Percentiles rank a stretch among this genome's conserved stretches.
Evolutionary conservation across 1,140 invertebrate genomes (phyloP).

Genomic region (Ptiloglossa arizonensis): DNA sequence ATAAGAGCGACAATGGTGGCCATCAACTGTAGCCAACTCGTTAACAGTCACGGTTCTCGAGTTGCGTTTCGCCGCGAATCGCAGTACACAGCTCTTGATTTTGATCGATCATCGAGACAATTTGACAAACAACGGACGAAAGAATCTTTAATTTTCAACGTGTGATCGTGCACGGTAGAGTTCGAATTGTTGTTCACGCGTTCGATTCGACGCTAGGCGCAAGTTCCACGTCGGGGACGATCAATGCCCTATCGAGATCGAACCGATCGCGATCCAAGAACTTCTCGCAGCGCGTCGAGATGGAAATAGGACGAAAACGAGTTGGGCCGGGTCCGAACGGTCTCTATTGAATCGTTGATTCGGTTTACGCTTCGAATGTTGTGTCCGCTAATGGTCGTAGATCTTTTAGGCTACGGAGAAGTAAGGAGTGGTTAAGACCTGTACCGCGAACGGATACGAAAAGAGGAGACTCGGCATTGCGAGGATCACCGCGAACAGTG

Average conservation of each 20-base stretch:
- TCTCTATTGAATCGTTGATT: slow-evolving; percentile 35
- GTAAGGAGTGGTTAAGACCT: slow-evolving; percentile 27
- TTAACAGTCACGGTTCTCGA: not conserved
- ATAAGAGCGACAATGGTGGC: slow-evolving; percentile 1
- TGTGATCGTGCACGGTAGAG: not conserved
- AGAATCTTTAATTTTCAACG: not conserved
- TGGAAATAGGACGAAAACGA: slow-evolving; percentile 33
- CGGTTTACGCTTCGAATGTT: slow-evolving; percentile 35
- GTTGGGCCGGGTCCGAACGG: slow-evolving; percentile 36
- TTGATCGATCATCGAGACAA: no score
- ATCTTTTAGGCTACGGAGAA: slow-evolving; percentile 57
- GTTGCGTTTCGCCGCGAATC: no score
- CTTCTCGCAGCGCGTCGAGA: not conserved
- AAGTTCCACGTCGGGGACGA: not conserved
- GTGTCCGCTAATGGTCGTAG: slow-evolving; percentile 1
- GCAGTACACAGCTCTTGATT: no score
- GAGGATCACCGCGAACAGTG: slow-evolving; percentile 51
- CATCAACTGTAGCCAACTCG: slow-evolving; percentile 23
- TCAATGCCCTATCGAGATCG: not conserved
- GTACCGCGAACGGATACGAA: slow-evolving; percentile 39
- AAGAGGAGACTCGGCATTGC: slow-evolving; percentile 53
- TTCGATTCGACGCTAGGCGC: not conserved
- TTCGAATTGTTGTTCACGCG: not conserved
- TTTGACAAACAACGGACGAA: not conserved
- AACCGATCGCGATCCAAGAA: not conserved